phyloP scores from a whole-genome alignment of 2,797 vertebrate species.

The Etheostoma nigrum region DNA sequence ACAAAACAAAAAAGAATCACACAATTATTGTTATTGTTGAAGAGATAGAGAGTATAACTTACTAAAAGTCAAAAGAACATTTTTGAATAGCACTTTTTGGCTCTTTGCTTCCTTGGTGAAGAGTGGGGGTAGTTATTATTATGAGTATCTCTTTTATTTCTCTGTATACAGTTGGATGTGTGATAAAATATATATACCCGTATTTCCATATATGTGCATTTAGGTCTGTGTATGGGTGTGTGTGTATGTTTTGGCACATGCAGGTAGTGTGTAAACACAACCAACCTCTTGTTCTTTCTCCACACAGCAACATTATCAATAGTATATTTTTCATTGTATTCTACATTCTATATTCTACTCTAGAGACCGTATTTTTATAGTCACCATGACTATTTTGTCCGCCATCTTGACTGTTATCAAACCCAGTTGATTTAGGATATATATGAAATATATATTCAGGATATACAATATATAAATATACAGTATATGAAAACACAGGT shows the following conservation, averaged over 20 bases:
- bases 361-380: conserved; percentile 86
- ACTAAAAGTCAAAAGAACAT: conserved; percentile 82
- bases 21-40: conserved; percentile 79
- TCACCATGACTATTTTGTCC: conserved; percentile 79
- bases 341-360: conserved; percentile 75
- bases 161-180: conserved; percentile 88
- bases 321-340: conserved; percentile 80
- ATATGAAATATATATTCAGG: conserved; percentile 73
- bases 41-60: conserved; percentile 82
- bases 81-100: conserved; percentile 88
- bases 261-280: conserved; percentile 75
- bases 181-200: conserved; percentile 82
- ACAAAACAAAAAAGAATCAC: conserved; percentile 76
- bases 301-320: conserved; percentile 74
- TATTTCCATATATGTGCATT: conserved; percentile 87
- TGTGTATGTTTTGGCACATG: conserved; percentile 83
- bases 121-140: conserved; percentile 81
- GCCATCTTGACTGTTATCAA: conserved; percentile 82
- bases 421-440: conserved; percentile 79
- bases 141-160: conserved; percentile 85
- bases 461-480: conserved; percentile 52
- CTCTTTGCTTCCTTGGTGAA: conserved; percentile 84
- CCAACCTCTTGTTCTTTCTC: conserved; percentile 70
- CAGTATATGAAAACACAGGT: conserved; percentile 57
- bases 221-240: conserved; percentile 81